These are phyloP conservation scores for Aplochiton taeniatus DNA, from an alignment of 2,797 vertebrate genomes.

Conservation along the genomic window DNA sequence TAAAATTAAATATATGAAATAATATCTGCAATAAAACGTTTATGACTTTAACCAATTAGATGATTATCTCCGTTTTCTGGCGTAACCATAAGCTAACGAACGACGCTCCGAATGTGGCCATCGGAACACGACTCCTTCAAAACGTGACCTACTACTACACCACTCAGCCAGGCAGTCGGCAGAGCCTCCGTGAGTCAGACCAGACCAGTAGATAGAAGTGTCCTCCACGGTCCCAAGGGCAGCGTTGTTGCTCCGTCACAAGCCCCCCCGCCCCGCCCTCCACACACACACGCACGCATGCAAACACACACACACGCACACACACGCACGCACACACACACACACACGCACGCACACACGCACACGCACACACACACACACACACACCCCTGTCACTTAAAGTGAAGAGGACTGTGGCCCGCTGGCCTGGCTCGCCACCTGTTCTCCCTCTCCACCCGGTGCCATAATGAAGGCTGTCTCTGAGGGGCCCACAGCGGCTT, in stretches of 20 bases:
- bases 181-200: too few species aligned
- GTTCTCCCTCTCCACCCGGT: constrained; percentile 19
- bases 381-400: not conserved
- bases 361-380: too few species aligned
- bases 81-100: not conserved
- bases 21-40: too few species aligned
- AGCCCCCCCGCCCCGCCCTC: constrained; percentile 28
- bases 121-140: not conserved
- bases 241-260: constrained; percentile 42
- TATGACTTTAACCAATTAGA: too few species aligned
- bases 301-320: too few species aligned
- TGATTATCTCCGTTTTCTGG: too few species aligned
- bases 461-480: too few species aligned
- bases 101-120: not conserved
- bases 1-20: too few species aligned
- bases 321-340: too few species aligned
- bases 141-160: not conserved
- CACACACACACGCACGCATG: too few species aligned
- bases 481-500: not conserved
- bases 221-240: constrained; percentile 58
- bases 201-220: constrained; percentile 43
- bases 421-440: constrained; percentile 59
- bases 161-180: too few species aligned
- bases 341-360: too few species aligned
- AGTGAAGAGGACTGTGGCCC: constrained; percentile 42